Evolutionary conservation across 2,797 vertebrate genomes (phyloP), one percentile per base, ranked within the genome.

Genomic region (Eleutherodactylus coqui): DNA sequence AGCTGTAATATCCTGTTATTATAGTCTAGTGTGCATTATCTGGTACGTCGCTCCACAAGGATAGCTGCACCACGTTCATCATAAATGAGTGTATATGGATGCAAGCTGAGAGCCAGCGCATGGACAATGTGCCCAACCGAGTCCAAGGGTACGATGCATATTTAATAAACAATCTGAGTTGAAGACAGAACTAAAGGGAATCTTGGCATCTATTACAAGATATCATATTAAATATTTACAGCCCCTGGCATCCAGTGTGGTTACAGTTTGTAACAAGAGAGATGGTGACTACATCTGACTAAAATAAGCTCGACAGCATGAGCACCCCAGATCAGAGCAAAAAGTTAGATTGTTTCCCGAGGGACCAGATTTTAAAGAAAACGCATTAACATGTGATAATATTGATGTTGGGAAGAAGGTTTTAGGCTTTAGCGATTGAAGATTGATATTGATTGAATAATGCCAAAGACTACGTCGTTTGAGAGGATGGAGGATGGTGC

Each of bases 181-280:
- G 51, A 75, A 32, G 70, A 76, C 29, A 16, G 29, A 47, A 58
- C 72, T 76, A 36, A 75, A 47, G 70, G 55, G 27, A 64, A 84
- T 34, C 38, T 81, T 81, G 79, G 79, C 79, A 81, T 34, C 60
- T 67, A 81, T 47, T 76, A 29, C 36, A 72, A 76, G 55, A 21
- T 73, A 76, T 76, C 53, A 14, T 84, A 76, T 84, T 55, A 84
- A 84, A 60, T 49, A 84, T 84, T 84, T 76, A 76, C 34, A 29
- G 51, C 70, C 62, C 43, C n/a, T 83, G 53, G 69, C 70, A 75
- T 83, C 38, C 70, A 29, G 36, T 64, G 70, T 84, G 64, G 53
- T 84, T 41, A 43, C 69, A 73, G 47, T 73, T 75, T 38, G 81
- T 53, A 72, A 72, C 29, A 60, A 73, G 69, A 83, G 81, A 83